These are phyloP conservation scores for Malaclemys terrapin DNA, from an alignment of 2,113 vertebrate genomes.

Conservation along the genomic window DNA sequence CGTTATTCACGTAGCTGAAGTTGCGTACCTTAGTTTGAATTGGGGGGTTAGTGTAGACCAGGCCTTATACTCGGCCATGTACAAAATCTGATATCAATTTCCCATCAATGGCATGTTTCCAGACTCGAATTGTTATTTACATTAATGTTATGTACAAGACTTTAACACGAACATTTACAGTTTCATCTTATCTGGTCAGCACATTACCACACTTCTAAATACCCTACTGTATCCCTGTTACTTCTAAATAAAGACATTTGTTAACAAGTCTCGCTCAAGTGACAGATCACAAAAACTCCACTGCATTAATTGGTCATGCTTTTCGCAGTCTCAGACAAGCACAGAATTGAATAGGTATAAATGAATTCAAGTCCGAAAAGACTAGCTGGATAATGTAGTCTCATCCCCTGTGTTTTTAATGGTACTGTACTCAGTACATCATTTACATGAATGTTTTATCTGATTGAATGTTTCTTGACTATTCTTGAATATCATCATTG, in stretches of 20 bases:
- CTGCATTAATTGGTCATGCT: not conserved
- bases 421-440: not conserved
- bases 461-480: not conserved
- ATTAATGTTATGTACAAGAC: not conserved
- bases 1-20: no score
- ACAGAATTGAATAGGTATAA: not conserved
- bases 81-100: not conserved
- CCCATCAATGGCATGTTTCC: not conserved
- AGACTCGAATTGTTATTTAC: not conserved
- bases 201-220: not conserved
- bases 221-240: not conserved
- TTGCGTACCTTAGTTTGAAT: no score
- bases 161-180: not conserved
- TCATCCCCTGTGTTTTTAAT: not conserved
- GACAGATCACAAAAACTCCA: not conserved
- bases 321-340: not conserved
- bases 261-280: not conserved
- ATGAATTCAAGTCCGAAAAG: not conserved
- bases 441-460: not conserved
- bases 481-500: not conserved
- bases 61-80: not conserved
- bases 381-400: not conserved
- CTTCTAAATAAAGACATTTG: not conserved
- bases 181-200: not conserved
- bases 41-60: no score